Evolutionary conservation across 2,797 vertebrate species (phyloP).

Genomic region (Phoeniculus purpureus): DNA sequence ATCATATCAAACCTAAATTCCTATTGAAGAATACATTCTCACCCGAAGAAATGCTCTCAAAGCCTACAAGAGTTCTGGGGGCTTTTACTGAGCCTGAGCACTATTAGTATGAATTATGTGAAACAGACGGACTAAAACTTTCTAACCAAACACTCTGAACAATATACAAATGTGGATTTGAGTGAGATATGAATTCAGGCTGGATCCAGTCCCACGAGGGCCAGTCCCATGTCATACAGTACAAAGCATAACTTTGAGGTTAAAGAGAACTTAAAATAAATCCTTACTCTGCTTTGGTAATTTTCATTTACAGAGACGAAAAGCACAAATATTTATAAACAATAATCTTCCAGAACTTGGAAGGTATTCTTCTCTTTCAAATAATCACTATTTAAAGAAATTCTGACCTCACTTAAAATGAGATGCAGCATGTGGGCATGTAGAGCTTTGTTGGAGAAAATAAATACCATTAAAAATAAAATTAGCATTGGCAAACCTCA

Average conservation of each 20-base stretch:
- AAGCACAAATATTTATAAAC: constrained; percentile 53
- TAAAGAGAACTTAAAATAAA: constrained; percentile 36
- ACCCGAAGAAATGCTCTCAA: not conserved
- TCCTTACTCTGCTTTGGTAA: constrained; percentile 25
- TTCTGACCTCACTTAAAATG: constrained; percentile 30
- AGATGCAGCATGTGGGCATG: not conserved
- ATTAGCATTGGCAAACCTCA: not conserved
- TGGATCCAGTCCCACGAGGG: not conserved
- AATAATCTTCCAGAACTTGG: constrained; percentile 14
- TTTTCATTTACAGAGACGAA: constrained; percentile 21
- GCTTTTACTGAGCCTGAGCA: not conserved
- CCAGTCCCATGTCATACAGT: not conserved
- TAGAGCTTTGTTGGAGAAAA: constrained; percentile 38
- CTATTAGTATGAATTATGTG: not conserved
- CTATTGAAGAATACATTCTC: not conserved
- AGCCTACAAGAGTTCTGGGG: not conserved
- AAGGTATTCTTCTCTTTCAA: constrained; percentile 29
- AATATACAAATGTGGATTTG: constrained; percentile 14
- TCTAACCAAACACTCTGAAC: not conserved
- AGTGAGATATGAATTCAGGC: constrained; percentile 13
- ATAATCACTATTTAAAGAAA: constrained; percentile 59
- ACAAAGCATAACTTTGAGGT: constrained; percentile 17
- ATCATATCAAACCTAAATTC: not conserved
- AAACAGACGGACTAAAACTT: constrained; percentile 9
- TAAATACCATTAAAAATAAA: constrained; percentile 31